Evolutionary conservation across 1,140 invertebrate species (phyloP).

Genomic region (Bombus pascuorum): DNA sequence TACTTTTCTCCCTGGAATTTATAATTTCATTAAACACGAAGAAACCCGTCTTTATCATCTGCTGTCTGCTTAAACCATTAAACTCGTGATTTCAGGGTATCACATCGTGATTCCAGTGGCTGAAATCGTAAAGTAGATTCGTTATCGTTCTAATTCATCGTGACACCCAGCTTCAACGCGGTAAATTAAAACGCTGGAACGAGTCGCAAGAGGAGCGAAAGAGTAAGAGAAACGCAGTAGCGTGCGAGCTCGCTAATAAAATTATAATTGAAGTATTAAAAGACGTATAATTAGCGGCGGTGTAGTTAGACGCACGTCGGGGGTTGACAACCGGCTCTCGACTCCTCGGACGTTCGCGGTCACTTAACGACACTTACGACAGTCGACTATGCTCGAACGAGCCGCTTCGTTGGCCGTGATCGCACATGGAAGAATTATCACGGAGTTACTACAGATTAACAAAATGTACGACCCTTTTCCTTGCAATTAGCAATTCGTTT

Average conservation of each 20-base stretch:
- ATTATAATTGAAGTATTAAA: constrained; percentile 59
- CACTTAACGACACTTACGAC: constrained; percentile 52
- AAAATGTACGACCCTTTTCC: too few species aligned
- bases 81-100: too few species aligned
- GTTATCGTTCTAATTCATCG: constrained; percentile 29
- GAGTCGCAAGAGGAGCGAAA: background rate
- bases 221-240: too few species aligned
- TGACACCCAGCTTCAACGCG: background rate
- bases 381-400: constrained; percentile 5
- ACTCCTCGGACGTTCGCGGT: constrained; percentile 31
- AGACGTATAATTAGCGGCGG: constrained; percentile 33
- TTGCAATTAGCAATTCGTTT: background rate
- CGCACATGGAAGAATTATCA: background rate
- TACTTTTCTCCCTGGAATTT: background rate
- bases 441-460: too few species aligned
- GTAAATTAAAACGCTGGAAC: constrained; percentile 23
- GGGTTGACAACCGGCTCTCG: constrained; percentile 55
- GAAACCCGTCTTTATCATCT: background rate
- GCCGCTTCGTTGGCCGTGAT: background rate
- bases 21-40: background rate
- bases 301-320: constrained; percentile 19
- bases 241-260: constrained; percentile 39
- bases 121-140: too few species aligned
- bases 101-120: too few species aligned
- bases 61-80: too few species aligned